Percentiles rank a stretch among this genome's conserved stretches.
phyloP scores from a whole-genome alignment of 1,140 invertebrate genomes.

The Argopecten irradians region DNA sequence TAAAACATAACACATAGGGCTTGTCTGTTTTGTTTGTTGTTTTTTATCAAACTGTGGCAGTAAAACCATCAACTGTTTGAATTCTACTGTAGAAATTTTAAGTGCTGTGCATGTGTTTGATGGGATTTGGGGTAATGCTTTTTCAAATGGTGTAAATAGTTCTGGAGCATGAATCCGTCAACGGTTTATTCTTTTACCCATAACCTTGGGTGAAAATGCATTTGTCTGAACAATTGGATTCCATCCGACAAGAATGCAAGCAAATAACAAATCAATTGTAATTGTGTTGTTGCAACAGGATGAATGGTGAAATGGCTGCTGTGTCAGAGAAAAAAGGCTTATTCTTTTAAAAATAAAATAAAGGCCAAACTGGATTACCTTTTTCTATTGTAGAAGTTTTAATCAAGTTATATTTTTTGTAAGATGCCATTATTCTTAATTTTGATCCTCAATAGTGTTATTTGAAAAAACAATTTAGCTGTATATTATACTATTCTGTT shows the following conservation, averaged over 20 bases:
- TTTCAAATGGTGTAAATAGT: conserved; percentile 7
- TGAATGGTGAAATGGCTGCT: background rate
- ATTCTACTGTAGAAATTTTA: background rate
- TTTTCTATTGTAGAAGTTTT: background rate
- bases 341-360: background rate
- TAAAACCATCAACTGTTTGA: background rate
- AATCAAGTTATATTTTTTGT: background rate
- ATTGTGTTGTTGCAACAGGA: conserved; percentile 3
- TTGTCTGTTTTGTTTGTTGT: background rate
- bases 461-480: no score
- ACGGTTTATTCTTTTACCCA: background rate
- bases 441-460: background rate
- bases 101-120: background rate
- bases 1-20: background rate
- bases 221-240: background rate
- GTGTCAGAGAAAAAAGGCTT: background rate
- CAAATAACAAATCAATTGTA: background rate
- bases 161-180: background rate
- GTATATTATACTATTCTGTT: no score
- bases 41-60: background rate
- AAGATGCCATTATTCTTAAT: background rate
- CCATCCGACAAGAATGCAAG: background rate
- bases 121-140: background rate
- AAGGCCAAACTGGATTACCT: background rate
- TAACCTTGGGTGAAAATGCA: background rate